A percentile compares a stretch with the other conserved stretches of the same genome.
Conservation (phyloP, 2,113 vertebrate species). For the Cricetomys ansorgei region DNA sequence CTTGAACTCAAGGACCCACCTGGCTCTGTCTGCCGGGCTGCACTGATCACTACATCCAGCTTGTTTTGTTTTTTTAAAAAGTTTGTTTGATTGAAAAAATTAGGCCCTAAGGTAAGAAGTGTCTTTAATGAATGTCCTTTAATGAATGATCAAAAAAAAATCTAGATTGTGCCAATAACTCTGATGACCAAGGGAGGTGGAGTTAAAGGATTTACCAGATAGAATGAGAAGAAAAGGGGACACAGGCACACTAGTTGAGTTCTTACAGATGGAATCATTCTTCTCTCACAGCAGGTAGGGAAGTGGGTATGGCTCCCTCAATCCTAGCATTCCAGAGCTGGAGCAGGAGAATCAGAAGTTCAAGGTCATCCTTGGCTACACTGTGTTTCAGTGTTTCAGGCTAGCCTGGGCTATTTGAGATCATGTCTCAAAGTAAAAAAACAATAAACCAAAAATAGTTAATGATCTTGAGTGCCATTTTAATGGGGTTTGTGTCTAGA, state of each 20-base stretch:
- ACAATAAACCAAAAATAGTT: neutral
- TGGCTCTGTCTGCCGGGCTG: neutral
- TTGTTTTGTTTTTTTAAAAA: constrained; percentile 35
- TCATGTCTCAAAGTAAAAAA: neutral
- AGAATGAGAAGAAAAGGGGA: neutral
- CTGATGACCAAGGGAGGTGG: neutral
- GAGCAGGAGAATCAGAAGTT: neutral
- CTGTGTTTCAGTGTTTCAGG: neutral
- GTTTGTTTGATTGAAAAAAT: constrained; percentile 42
- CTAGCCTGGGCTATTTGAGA: neutral
- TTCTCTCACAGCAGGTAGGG: neutral
- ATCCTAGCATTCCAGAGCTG: neutral
- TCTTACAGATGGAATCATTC: neutral
- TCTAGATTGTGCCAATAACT: neutral
- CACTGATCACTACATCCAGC: neutral
- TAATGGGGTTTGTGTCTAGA: neutral
- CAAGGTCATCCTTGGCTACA: neutral
- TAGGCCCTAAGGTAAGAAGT: neutral
- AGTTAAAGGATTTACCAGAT: neutral
- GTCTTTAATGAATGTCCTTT: no score
- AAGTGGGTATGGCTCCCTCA: neutral
- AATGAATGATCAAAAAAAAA: constrained; percentile 30
- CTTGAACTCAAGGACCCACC: neutral
- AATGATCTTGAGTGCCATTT: neutral
- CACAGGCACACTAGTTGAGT: neutral